These are phyloP conservation scores for Agrotis clavis DNA, from an alignment of 2,888 invertebrate species.

Conservation along the genomic window DNA sequence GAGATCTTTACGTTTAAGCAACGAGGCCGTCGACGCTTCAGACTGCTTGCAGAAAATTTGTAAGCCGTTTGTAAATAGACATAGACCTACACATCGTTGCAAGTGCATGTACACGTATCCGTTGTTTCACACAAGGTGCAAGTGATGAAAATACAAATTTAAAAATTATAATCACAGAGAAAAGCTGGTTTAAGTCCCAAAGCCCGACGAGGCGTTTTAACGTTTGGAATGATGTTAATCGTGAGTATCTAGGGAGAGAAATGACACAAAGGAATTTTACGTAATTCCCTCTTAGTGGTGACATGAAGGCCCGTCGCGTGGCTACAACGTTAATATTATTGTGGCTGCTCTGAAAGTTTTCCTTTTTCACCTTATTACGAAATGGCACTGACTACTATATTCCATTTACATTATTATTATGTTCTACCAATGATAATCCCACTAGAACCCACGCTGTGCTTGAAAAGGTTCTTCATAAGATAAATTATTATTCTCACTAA, in stretches of 20 bases:
- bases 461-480: neutral
- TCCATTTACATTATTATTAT: conserved; percentile 57
- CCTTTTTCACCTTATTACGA: conserved; percentile 44
- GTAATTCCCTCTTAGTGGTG: conserved; percentile 61
- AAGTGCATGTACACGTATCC: conserved; percentile 10
- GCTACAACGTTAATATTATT: conserved; percentile 54
- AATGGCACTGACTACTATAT: conserved; percentile 43
- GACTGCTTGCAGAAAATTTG: conserved; percentile 46
- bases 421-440: conserved; percentile 27
- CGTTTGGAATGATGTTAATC: conserved; percentile 57
- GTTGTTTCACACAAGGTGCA: conserved; percentile 25
- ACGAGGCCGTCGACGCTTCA: conserved; percentile 31
- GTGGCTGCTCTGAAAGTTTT: conserved; percentile 54
- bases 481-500: neutral
- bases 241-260: conserved; percentile 48
- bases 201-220: conserved; percentile 28
- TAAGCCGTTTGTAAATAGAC: conserved; percentile 42
- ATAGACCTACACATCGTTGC: conserved; percentile 18
- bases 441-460: conserved; percentile 1
- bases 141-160: conserved; percentile 32
- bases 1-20: conserved; percentile 46
- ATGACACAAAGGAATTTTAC: conserved; percentile 61
- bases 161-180: conserved; percentile 40
- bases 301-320: conserved; percentile 33
- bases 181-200: conserved; percentile 44